Evolutionary conservation across 2,797 vertebrate genomes (phyloP).

Genomic region (Cheirogaleus major): DNA sequence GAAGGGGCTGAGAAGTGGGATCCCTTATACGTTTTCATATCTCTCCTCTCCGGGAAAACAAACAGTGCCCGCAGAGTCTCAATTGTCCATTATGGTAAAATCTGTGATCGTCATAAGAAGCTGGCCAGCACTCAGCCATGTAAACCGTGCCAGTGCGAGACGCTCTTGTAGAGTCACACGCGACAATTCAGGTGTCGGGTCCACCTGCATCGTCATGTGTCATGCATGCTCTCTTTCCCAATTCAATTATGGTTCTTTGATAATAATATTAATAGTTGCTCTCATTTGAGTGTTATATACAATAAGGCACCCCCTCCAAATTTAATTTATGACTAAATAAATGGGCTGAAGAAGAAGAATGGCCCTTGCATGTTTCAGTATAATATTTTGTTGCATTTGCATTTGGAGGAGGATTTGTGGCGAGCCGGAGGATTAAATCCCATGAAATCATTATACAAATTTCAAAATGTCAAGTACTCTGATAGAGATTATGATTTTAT

Average conservation of each 20-base stretch:
- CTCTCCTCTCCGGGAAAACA: constrained; percentile 42
- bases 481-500: constrained; percentile 86
- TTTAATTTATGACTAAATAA: constrained; percentile 68
- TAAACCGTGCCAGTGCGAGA: not conserved
- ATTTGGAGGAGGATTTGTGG: constrained; percentile 84
- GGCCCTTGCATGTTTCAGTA: constrained; percentile 60
- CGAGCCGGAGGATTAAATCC: constrained; percentile 84
- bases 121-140: not conserved
- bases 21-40: not conserved
- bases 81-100: not conserved
- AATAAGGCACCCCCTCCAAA: not conserved
- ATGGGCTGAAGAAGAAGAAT: constrained; percentile 75
- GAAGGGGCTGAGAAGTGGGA: not conserved
- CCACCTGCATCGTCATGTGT: not conserved
- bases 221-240: not conserved
- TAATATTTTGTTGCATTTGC: constrained; percentile 81
- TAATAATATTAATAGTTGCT: not conserved
- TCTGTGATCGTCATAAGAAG: not conserved
- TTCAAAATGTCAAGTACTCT: constrained; percentile 86
- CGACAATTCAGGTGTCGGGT: not conserved
- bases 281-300: not conserved
- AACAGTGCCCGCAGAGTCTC: not conserved
- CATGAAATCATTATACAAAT: constrained; percentile 87
- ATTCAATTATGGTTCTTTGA: not conserved
- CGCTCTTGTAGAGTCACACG: not conserved